Base-by-base conservation (phyloP, 2,888 invertebrate genomes). In the Lochmaea crataegi region DNA sequence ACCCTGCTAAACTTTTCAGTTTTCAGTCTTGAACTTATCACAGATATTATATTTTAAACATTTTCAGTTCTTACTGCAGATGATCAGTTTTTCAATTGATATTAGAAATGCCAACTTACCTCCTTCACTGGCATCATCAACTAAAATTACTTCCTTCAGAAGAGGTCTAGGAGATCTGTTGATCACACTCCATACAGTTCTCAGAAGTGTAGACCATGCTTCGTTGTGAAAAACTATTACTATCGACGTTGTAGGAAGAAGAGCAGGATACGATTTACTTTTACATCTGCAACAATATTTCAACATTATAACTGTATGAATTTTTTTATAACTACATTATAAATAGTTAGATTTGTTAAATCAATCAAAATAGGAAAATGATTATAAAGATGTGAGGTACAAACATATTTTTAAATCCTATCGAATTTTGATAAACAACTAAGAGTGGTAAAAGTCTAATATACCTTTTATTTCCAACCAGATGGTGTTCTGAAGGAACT, bases 161-260 rank as follows among this genome's bases (percentile, higher is more conserved):
- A 98, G 88, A 1, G 93, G 90, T 73, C 91, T 89, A 5, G 99
- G 99, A 1, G 99, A 98, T 70, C 98, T 90, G 87, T 96, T 96
- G 81, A 99, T 98, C 42, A 96, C 97, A 85, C 97, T 98, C 94
- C 97, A 96, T 51, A 99, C 96, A 0, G 99, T 99, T 66, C 99
- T 90, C 76, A 99, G 89, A 22, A 99, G 90, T 0, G 99, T 99
- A 58, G 96, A 94, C 98, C 98, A 99, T 0, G 99, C 99, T 87
- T 99, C 99, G 87, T 99, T 99, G 89, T 99, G 99, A 88, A 99
- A 99, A 68, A 99, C 99, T 83, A 99, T 98, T 75, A 99, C 97
- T 82, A 99, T 96, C 83, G 97, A 96, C 26, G 98, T 98, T 57
- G 95, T 93, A 5, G 98, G 98, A 83, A 99, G 89, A 77, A 93